phyloP scores from a whole-genome alignment of 2,888 invertebrate species.

The Diarsia dahlii region DNA sequence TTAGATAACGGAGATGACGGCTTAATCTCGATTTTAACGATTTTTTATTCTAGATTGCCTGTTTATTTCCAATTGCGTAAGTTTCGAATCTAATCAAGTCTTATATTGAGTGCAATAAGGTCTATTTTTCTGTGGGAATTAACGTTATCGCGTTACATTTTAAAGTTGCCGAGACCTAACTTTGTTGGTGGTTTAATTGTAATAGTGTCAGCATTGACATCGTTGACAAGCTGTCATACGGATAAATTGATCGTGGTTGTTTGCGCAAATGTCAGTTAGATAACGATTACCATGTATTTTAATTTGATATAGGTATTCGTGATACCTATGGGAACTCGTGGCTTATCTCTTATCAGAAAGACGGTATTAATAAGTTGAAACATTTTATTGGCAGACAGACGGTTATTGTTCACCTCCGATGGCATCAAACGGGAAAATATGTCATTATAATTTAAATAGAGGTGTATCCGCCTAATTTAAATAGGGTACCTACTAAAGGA shows the following conservation, averaged over 20 bases:
- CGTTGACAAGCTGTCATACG: conserved; percentile 87
- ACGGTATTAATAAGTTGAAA: conserved; percentile 64
- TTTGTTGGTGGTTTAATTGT: conserved; percentile 89
- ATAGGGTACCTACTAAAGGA: conserved; percentile 69
- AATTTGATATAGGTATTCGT: conserved; percentile 79
- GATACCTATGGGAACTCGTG: conserved; percentile 78
- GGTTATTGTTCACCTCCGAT: conserved; percentile 62
- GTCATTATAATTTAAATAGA: conserved; percentile 48
- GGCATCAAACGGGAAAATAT: conserved; percentile 62
- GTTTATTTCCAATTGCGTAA: conserved; percentile 69
- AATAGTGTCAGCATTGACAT: conserved; percentile 87
- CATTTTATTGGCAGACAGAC: conserved; percentile 61
- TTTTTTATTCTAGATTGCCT: conserved; percentile 83
- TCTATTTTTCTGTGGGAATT: conserved; percentile 70
- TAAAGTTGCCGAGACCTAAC: conserved; percentile 81
- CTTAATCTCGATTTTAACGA: conserved; percentile 89
- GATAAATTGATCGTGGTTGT: conserved; percentile 89
- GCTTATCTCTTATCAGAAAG: conserved; percentile 74
- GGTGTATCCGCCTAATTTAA: conserved; percentile 55
- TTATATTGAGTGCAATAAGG: conserved; percentile 70
- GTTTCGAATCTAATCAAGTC: conserved; percentile 54
- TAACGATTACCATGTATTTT: conserved; percentile 87
- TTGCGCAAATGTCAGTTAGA: conserved; percentile 88
- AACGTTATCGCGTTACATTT: conserved; percentile 69
- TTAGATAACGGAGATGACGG: conserved; percentile 88